These are phyloP conservation scores for Dynastes maya DNA, from an alignment of 2,888 invertebrate species.

Conservation along the genomic window DNA sequence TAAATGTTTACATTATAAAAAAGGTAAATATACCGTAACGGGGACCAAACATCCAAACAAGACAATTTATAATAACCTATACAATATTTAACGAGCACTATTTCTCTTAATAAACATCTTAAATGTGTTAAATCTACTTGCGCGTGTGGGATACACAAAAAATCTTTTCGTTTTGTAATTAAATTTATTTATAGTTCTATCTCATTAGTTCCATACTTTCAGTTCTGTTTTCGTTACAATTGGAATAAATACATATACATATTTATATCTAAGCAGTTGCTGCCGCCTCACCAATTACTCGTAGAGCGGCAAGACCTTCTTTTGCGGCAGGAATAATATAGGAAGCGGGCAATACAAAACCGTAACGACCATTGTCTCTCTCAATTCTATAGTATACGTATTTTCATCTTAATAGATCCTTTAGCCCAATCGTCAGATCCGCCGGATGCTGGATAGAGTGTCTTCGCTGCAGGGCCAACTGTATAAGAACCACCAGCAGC, in stretches of 20 bases:
- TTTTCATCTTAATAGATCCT: conserved; percentile 85
- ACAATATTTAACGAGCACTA: no score
- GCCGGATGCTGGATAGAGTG: conserved; percentile 86
- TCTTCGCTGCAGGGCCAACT: conserved; percentile 85
- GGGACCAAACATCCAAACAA: no score
- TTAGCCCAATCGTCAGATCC: conserved; percentile 96
- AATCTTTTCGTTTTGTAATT: no score
- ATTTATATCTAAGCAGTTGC: conserved; percentile 61
- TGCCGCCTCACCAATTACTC: conserved; percentile 76
- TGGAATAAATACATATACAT: background rate
- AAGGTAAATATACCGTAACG: no score
- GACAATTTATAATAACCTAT: no score
- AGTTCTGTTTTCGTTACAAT: no score
- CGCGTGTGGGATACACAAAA: no score
- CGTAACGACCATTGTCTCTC: conserved; percentile 88
- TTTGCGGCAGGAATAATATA: conserved; percentile 84
- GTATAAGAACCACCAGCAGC: conserved; percentile 78
- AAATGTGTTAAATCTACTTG: no score
- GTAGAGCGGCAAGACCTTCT: conserved; percentile 83
- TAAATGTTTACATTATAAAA: no score
- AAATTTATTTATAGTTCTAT: no score
- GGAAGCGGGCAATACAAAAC: conserved; percentile 88
- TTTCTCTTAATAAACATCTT: no score
- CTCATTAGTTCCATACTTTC: no score
- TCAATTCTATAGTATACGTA: conserved; percentile 90